Conservation (phyloP, 2,797 vertebrate genomes). For the Catamblyrhynchus diadema region DNA sequence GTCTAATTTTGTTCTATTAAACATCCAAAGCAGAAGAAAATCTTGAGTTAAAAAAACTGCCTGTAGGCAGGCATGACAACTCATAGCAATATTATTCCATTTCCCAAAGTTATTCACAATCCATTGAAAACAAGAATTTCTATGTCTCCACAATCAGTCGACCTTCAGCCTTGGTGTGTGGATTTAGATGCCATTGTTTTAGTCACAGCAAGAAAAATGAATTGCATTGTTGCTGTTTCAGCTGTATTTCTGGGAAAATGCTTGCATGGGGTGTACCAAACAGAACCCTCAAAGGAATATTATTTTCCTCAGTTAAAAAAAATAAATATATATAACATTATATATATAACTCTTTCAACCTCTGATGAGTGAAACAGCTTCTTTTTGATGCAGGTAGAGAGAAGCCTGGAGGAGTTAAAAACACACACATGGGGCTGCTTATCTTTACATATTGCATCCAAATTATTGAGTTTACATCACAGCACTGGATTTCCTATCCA, state of each 20-base stretch:
- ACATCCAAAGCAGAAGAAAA: not conserved
- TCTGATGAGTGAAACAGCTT: not conserved
- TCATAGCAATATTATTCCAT: not conserved
- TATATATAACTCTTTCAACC: not conserved
- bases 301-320: not conserved
- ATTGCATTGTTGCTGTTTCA: not conserved
- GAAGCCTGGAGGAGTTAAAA: not conserved
- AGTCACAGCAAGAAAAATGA: not conserved
- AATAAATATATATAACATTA: not conserved
- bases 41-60: not conserved
- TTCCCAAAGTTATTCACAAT: not conserved
- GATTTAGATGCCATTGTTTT: constrained; percentile 17
- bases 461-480: not conserved
- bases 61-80: not conserved
- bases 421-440: fast-evolving
- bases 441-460: not conserved
- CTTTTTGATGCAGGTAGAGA: not conserved
- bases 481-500: not conserved
- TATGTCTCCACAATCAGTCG: not conserved
- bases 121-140: not conserved
- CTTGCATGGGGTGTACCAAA: not conserved
- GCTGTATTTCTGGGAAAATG: not conserved
- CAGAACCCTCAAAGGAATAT: not conserved
- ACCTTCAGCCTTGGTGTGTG: not conserved
- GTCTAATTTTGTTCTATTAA: not conserved